Evolutionary conservation across 2,113 vertebrate species (phyloP), one percentile per base, ranked within the genome.

Genomic region (Progne subis): DNA sequence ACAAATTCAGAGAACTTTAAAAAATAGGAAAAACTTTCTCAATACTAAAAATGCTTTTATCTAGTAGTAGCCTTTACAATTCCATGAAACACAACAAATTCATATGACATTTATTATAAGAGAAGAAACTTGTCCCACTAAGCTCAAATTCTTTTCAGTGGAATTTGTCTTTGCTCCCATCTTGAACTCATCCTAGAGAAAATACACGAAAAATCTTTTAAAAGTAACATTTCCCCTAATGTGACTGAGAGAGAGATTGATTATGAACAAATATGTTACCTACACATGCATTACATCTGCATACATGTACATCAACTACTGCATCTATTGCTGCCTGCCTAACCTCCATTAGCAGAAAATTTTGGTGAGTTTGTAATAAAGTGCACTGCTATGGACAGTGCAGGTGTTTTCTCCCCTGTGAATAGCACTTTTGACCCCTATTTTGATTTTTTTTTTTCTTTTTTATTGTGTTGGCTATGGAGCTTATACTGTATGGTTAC

Each of bases 81-180:
- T 96, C 67, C 76, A 60, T 68, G 47, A 94, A 94, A 96, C 71
- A 86, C 80, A 96, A 70, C 34, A 91, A 82, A 94, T 88, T 79
- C 49, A 49, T 92, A 69, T 86, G 52, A 96, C 84, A 94, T 93
- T 95, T 82, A 88, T 56, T 47, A 23, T 69, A 69, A 88, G 76
- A 94, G 44, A 85, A 37, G 49, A 93, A 93, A 82, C 46, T 23
- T 68, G 31, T 52, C 46, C 19, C 34, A 69, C 43, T 57, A 85
- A 67, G 28, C 4, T 64, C n/a, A 29, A 80, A 65, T 20, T 8
- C 6, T 56, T 85, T 55, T 60, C 44, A 39, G 43, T 26, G 5
- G 17, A 19, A 37, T 76, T 79, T 80, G 6, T 57, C 59, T 82
- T 88, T 79, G 16, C 26, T 82, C 18, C 37, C 1, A 0, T 70